These are phyloP conservation scores for Leuciscus idus DNA, from an alignment of 2,113 vertebrate genomes.

Conservation along the genomic window DNA sequence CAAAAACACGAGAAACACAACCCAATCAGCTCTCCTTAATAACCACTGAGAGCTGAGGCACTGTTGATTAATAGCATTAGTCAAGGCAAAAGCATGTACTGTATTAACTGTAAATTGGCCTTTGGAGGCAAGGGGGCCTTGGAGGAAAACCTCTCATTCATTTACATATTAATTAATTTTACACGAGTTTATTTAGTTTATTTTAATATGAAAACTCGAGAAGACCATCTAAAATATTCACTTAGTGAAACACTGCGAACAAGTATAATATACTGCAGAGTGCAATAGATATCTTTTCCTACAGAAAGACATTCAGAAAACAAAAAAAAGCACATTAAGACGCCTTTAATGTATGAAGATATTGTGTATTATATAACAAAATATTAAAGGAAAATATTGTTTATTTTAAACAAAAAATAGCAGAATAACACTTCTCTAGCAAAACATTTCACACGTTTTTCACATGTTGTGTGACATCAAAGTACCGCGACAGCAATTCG, in stretches of 20 bases:
- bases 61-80: conserved; percentile 62
- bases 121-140: conserved; percentile 53
- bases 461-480: too few relatives aligned
- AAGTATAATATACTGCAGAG: conserved; percentile 13
- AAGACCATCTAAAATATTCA: conserved; percentile 28
- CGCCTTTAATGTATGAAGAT: neutral
- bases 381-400: too few relatives aligned
- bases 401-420: too few relatives aligned
- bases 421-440: too few relatives aligned
- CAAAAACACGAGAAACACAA: conserved; percentile 53
- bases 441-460: too few relatives aligned
- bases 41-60: conserved; percentile 57
- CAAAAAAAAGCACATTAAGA: neutral
- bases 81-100: conserved; percentile 58
- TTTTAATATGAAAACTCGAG: conserved; percentile 52
- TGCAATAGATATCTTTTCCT: neutral
- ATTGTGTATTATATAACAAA: too few relatives aligned
- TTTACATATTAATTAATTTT: conserved; percentile 62
- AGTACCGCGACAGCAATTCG: too few relatives aligned
- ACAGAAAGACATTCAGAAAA: too few relatives aligned
- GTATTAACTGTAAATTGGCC: conserved; percentile 61
- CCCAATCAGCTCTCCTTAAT: conserved; percentile 63
- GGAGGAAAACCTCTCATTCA: conserved; percentile 54
- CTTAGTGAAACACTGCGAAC: conserved; percentile 8
- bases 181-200: conserved; percentile 46